A percentile compares a stretch with the other conserved stretches of the same genome.
phyloP scores from a whole-genome alignment of 2,888 invertebrate genomes.

The Onthophagus sagittarius region DNA sequence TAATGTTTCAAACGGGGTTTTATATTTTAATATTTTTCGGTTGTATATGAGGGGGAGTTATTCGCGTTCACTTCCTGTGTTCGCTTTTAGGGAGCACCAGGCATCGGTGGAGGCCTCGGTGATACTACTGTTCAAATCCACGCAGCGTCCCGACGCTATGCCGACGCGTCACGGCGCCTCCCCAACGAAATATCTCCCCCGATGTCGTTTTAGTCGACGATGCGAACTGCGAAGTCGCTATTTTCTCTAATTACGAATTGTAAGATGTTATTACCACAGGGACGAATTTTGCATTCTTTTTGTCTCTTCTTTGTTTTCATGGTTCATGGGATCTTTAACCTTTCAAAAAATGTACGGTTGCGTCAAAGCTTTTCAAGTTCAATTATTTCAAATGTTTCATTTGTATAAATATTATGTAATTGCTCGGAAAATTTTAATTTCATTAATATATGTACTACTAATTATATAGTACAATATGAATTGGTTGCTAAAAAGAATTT shows the following conservation, averaged over 20 bases:
- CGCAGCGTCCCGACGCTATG: conserved; percentile 30
- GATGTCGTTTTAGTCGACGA: conserved; percentile 15
- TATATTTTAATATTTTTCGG: background rate
- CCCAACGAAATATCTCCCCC: conserved; percentile 19
- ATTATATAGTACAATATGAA: no score
- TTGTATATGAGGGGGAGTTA: background rate
- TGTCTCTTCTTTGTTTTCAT: background rate
- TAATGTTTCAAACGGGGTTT: background rate
- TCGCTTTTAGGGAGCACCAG: conserved; percentile 18
- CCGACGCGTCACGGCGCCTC: conserved; percentile 25
- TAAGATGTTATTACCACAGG: background rate
- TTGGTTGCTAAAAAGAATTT: no score
- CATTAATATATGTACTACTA: no score
- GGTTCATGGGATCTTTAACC: background rate
- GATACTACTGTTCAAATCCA: conserved; percentile 28
- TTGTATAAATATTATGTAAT: no score
- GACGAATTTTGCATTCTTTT: background rate
- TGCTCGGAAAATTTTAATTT: no score
- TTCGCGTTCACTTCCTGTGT: background rate
- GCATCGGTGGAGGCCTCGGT: conserved; percentile 29
- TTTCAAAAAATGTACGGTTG: background rate
- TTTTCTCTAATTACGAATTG: conserved; percentile 17
- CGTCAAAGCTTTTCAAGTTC: no score
- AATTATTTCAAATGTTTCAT: background rate
- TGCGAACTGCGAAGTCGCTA: conserved; percentile 6